Evolutionary conservation across 2,797 vertebrate species (phyloP).

Genomic region (Halcyon chelicuti): DNA sequence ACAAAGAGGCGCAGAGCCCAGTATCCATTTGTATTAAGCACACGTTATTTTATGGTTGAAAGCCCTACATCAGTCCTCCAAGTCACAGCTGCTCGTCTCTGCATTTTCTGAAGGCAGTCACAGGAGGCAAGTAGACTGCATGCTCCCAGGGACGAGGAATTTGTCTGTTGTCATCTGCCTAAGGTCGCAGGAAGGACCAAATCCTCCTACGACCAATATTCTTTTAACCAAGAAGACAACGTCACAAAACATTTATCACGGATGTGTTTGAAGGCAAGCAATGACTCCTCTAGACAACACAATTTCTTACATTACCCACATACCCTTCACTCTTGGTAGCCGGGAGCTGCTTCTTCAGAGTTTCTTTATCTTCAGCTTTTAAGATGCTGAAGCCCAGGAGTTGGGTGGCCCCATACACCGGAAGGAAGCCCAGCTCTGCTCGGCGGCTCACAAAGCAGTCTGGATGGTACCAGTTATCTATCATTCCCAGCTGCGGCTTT

Average conservation of each 20-base stretch:
- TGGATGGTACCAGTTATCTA: conserved; percentile 98
- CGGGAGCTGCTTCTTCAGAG: conserved; percentile 91
- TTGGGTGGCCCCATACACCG: conserved; percentile 85
- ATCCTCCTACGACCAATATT: background rate
- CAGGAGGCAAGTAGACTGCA: background rate
- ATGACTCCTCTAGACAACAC: background rate
- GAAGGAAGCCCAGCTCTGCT: conserved; percentile 89
- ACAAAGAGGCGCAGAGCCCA: background rate
- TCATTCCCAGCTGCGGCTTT: conserved; percentile 95
- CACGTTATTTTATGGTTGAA: background rate
- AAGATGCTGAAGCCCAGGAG: conserved; percentile 90
- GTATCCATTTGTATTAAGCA: background rate
- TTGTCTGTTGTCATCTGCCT: background rate
- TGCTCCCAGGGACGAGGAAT: rapidly evolving
- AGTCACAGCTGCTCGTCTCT: background rate
- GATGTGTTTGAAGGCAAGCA: background rate
- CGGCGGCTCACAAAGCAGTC: conserved; percentile 89
- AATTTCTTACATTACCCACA: conserved; percentile 25
- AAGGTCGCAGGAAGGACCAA: background rate
- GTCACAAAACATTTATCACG: rapidly evolving
- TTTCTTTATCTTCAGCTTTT: conserved; percentile 89
- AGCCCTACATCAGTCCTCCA: background rate
- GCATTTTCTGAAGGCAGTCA: background rate
- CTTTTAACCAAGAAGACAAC: background rate
- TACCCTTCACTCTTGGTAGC: conserved; percentile 91